Evolutionary conservation across 1,140 invertebrate genomes (phyloP), one percentile per base, ranked within the genome.

Genomic region (Scaptomyza montana): DNA sequence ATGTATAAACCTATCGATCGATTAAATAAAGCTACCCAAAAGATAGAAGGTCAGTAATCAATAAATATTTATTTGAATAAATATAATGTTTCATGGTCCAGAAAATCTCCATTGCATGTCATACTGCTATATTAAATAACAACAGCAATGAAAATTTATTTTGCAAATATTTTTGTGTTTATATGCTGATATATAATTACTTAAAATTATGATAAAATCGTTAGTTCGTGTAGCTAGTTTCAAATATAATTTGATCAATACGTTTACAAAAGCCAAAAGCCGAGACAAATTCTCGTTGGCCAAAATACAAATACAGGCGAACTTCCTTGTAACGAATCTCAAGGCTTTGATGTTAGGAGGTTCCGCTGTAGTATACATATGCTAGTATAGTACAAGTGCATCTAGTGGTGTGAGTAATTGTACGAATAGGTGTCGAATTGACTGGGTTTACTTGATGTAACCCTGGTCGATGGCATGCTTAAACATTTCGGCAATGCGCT

Each of bases 401-500:
- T 59, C 5, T n/a, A 28, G 28, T 33, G 59, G 33, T 39, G 36
- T 25, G 21, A 25, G 36, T 12, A 12, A 19, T 36, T n/a, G 33
- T n/a, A n/a, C 13, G 9, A 10, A 25, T 25, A 4, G n/a, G 0
- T 61, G 39, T 4, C 10, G 10, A n/a, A 19, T 9, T 10, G 3
- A 16, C 12, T 5, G 2, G 13, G 21, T 10, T 51, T 66, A 89
- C 82, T 92, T 93, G 90, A 95, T 93, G 81, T 93, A 95, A 21
- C 93, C 94, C 66, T 92, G 93, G 70, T 95, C 93, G 7, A 95
- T 93, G 63, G 94, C 94, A 81, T 95, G 94, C 36, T 94, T 93
- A n/a, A 95, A 92, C 13, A 95, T 93, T 66, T 94, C 93, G 0
- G 94, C 94, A 62, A 95, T 90, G 53, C 95, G 92, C 43, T 92